These are phyloP conservation scores for Aptenodytes patagonicus DNA, from an alignment of 2,113 vertebrate species.

Conservation along the genomic window DNA sequence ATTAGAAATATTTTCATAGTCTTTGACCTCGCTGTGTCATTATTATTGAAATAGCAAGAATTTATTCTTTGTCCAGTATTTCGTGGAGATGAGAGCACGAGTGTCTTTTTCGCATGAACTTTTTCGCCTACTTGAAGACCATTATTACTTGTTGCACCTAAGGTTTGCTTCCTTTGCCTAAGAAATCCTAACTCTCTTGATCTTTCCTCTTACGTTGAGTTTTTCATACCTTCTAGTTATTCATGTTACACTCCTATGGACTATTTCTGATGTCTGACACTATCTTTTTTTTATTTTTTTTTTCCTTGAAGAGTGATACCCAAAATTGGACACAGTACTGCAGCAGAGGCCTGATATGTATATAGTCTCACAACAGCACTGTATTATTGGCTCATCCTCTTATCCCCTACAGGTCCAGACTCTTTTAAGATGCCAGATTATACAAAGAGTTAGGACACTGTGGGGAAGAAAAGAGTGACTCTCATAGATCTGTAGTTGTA, in stretches of 20 bases:
- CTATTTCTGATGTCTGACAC: not conserved
- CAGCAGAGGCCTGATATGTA: not conserved
- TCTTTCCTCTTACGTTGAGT: not conserved
- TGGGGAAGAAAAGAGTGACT: not conserved
- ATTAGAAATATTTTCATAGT: not conserved
- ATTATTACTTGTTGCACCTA: not conserved
- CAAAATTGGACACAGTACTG: not conserved
- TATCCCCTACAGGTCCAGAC: not conserved
- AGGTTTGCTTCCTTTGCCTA: not conserved
- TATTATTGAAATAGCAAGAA: not conserved
- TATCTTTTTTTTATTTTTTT: not conserved
- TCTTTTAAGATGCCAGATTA: not conserved
- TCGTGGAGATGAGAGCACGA: not conserved
- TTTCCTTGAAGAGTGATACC: not conserved
- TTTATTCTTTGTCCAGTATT: not conserved
- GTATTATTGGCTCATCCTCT: not conserved
- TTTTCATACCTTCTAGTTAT: not conserved
- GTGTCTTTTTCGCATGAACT: not conserved
- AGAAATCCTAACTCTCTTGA: not conserved
- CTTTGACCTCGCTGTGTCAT: not conserved
- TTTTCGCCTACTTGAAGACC: not conserved
- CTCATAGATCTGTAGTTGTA: not conserved
- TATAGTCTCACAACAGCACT: not conserved
- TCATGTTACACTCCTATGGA: not conserved
- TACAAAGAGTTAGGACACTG: not conserved